These are phyloP conservation scores for Melitaea athalia DNA, from an alignment of 2,888 invertebrate genomes.

Conservation along the genomic window DNA sequence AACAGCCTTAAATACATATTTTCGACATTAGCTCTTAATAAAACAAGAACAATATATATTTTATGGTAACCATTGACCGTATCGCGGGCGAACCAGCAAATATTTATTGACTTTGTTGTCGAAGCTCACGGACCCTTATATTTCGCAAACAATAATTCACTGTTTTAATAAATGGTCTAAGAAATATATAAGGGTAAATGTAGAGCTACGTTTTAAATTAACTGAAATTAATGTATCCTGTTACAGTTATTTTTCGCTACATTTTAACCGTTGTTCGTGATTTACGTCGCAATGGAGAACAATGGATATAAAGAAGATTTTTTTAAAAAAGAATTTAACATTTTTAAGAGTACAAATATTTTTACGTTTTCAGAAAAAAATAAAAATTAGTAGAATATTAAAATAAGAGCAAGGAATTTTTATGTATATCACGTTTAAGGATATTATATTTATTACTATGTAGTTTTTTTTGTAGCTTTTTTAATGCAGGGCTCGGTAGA, in stretches of 20 bases:
- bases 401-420: no score
- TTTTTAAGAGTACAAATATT: neutral
- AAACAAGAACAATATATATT: neutral
- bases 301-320: neutral
- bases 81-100: conserved; percentile 6
- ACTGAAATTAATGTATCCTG: conserved; percentile 13
- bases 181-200: conserved; percentile 19
- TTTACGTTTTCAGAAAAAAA: no score
- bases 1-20: neutral
- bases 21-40: neutral
- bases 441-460: no score
- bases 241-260: conserved; percentile 1
- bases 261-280: neutral
- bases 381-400: no score
- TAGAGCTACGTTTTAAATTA: conserved; percentile 19
- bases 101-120: conserved; percentile 18
- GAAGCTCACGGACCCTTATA: conserved; percentile 11
- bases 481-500: no score
- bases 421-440: no score
- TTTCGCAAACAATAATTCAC: conserved; percentile 18
- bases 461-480: no score
- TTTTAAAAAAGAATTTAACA: neutral
- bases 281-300: neutral
- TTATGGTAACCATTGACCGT: neutral
- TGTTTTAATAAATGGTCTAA: conserved; percentile 21